phyloP scores from a whole-genome alignment of 2,888 invertebrate genomes.

The Agapostemon virescens region DNA sequence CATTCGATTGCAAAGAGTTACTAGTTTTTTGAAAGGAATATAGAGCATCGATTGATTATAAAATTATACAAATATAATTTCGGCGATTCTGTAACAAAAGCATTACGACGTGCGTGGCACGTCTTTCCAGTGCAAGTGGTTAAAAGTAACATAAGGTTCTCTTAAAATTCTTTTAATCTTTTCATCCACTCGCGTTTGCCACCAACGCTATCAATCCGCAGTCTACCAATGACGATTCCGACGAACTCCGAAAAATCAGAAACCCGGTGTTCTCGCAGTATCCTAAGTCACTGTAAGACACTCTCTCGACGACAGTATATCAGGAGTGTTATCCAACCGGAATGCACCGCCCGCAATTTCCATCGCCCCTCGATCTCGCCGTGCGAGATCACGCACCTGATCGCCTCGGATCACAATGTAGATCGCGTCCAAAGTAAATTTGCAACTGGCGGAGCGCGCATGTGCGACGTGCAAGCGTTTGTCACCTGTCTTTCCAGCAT shows the following conservation, averaged over 20 bases:
- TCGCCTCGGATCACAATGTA: neutral
- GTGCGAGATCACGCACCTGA: neutral
- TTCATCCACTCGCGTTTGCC: neutral
- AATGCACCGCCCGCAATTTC: neutral
- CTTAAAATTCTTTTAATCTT: no score
- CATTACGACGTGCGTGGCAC: no score
- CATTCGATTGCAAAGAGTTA: no score
- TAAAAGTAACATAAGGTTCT: no score
- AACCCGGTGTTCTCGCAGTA: neutral
- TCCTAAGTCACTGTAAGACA: neutral
- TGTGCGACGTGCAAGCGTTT: conserved; percentile 50
- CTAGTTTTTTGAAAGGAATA: no score
- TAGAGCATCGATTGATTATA: no score
- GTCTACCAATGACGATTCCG: neutral
- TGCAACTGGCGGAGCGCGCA: conserved; percentile 53
- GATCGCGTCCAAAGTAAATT: conserved; percentile 45
- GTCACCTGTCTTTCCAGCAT: conserved; percentile 19
- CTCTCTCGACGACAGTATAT: neutral
- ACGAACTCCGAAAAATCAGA: neutral
- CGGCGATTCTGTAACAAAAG: no score
- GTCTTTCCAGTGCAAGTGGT: no score
- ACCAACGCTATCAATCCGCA: neutral
- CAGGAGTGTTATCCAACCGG: neutral
- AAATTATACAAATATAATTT: no score
- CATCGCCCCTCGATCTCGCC: neutral